Conservation (phyloP, 2,888 invertebrate species). For the Eristalis tenax region DNA sequence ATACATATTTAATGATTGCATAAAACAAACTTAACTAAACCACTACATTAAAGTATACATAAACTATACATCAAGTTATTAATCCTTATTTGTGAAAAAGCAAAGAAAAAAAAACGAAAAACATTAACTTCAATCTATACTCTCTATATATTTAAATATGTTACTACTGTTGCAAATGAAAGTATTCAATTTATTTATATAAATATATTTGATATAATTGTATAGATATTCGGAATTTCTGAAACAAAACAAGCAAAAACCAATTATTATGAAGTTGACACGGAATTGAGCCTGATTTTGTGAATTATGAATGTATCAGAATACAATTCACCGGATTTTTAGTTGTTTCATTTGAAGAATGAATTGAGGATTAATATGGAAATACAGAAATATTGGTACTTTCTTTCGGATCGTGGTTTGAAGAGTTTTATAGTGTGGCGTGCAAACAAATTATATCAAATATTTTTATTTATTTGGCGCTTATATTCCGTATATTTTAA, state of each 20-base stretch:
- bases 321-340: not conserved
- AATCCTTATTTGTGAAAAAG: constrained; percentile 37
- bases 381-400: not conserved
- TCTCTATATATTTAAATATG: constrained; percentile 54
- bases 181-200: constrained; percentile 50
- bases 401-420: not conserved
- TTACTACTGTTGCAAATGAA: constrained; percentile 53
- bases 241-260: constrained; percentile 17
- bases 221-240: constrained; percentile 38
- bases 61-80: constrained; percentile 50
- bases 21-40: constrained; percentile 44
- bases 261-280: not conserved
- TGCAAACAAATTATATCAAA: no score
- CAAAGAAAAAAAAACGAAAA: constrained; percentile 4
- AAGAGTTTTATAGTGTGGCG: no score
- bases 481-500: no score
- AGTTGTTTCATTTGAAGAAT: not conserved
- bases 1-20: constrained; percentile 63
- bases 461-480: no score
- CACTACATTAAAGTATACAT: constrained; percentile 62
- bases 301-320: no score
- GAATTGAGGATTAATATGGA: not conserved
- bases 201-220: constrained; percentile 38
- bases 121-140: constrained; percentile 35
- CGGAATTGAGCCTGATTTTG: not conserved